These are phyloP conservation scores for Coreoperca whiteheadi DNA, from an alignment of 2,113 vertebrate genomes.

Conservation along the genomic window DNA sequence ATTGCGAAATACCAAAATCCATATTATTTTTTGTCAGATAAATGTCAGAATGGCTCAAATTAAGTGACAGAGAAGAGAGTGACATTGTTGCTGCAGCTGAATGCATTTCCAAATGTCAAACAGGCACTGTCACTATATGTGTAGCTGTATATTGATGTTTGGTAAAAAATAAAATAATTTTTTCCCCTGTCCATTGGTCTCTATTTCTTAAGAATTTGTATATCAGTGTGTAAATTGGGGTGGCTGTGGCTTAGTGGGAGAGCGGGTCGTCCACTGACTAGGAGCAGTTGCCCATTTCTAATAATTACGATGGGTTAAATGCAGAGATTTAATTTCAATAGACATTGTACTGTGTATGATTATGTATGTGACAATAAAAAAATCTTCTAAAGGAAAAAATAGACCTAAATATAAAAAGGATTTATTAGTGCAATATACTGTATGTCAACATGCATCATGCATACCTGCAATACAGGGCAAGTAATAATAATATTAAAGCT, in stretches of 20 bases:
- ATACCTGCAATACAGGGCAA: not conserved
- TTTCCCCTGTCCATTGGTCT: slow-evolving; percentile 47
- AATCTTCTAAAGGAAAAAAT: too few relatives aligned
- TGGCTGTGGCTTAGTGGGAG: too few relatives aligned
- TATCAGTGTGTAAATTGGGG: not conserved
- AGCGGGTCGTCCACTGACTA: too few relatives aligned
- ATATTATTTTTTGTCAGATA: slow-evolving; percentile 64
- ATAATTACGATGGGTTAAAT: too few relatives aligned
- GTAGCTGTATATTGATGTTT: slow-evolving; percentile 78
- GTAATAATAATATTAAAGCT: not conserved
- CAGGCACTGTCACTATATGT: slow-evolving; percentile 66
- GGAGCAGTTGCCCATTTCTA: too few relatives aligned
- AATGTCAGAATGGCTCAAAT: slow-evolving; percentile 65
- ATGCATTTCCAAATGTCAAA: slow-evolving; percentile 73
- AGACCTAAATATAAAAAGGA: not conserved
- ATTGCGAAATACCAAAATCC: slow-evolving; percentile 61
- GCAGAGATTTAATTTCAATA: too few relatives aligned
- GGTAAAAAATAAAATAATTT: slow-evolving; percentile 56
- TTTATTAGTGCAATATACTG: slow-evolving; percentile 3
- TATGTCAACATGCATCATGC: not conserved
- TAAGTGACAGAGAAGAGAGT: slow-evolving; percentile 40
- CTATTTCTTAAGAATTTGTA: slow-evolving; percentile 9
- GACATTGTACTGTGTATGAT: too few relatives aligned
- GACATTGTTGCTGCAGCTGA: slow-evolving; percentile 50
- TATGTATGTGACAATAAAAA: too few relatives aligned